These are phyloP conservation scores for Lipotes vexillifer DNA, from an alignment of 2,113 vertebrate genomes.

Conservation along the genomic window DNA sequence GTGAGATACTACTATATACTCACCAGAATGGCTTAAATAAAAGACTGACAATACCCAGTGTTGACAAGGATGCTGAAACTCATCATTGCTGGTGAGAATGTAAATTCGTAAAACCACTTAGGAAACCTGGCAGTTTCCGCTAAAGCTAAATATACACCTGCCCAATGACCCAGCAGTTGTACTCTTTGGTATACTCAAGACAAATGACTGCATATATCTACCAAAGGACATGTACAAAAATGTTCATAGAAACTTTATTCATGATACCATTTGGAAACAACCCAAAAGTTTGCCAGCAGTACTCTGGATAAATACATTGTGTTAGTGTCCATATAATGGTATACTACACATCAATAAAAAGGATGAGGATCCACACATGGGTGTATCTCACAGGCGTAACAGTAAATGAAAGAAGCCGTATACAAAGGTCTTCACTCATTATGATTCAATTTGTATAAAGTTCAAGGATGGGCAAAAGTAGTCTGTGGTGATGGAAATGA, in stretches of 20 bases:
- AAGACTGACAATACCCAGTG: neutral
- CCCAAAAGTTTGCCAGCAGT: neutral
- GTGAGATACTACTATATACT: neutral
- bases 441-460: neutral
- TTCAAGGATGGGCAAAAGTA: neutral
- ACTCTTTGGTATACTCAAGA: neutral
- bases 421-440: neutral
- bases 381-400: neutral
- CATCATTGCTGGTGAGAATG: neutral
- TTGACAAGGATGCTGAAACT: neutral
- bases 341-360: neutral
- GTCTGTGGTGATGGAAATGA: neutral
- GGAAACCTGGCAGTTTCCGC: neutral
- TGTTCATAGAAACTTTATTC: neutral
- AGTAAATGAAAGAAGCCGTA: constrained; percentile 3
- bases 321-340: neutral
- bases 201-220: neutral
- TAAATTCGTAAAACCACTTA: constrained; percentile 12
- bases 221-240: neutral
- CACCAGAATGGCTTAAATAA: neutral
- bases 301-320: neutral
- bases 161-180: neutral
- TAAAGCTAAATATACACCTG: neutral
- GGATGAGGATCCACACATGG: neutral
- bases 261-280: constrained; percentile 5